These are phyloP conservation scores for Aythya baeri DNA, from an alignment of 2,113 vertebrate species.

Conservation along the genomic window DNA sequence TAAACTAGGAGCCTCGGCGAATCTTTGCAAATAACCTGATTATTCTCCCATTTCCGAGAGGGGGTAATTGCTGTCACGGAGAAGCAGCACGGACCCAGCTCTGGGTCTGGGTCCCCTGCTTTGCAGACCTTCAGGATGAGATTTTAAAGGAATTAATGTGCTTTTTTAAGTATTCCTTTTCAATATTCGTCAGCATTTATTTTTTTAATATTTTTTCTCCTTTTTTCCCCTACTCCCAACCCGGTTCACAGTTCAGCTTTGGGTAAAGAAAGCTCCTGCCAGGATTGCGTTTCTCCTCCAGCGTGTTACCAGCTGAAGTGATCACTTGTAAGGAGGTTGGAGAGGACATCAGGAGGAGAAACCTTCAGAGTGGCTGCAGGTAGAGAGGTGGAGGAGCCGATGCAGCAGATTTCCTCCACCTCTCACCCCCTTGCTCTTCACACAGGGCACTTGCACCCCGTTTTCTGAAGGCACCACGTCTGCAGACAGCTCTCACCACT, in stretches of 20 bases:
- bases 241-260: neutral
- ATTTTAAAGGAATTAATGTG: neutral
- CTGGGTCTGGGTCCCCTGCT: neutral
- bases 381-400: neutral
- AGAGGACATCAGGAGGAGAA: neutral
- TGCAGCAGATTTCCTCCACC: neutral
- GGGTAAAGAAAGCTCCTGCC: neutral
- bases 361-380: neutral
- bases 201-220: neutral
- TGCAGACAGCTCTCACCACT: no score
- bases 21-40: neutral
- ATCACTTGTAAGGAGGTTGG: neutral
- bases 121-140: neutral
- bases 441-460: fast-evolving
- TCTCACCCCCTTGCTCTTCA: neutral
- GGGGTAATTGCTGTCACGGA: neutral
- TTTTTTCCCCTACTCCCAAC: neutral
- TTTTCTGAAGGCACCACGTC: neutral
- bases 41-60: neutral
- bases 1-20: neutral
- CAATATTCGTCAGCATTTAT: neutral
- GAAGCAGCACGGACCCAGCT: no score
- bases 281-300: neutral
- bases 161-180: neutral
- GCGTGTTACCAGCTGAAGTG: neutral